Base-by-base conservation (phyloP, 2,888 invertebrate genomes). In the Pomacea canaliculata region DNA sequence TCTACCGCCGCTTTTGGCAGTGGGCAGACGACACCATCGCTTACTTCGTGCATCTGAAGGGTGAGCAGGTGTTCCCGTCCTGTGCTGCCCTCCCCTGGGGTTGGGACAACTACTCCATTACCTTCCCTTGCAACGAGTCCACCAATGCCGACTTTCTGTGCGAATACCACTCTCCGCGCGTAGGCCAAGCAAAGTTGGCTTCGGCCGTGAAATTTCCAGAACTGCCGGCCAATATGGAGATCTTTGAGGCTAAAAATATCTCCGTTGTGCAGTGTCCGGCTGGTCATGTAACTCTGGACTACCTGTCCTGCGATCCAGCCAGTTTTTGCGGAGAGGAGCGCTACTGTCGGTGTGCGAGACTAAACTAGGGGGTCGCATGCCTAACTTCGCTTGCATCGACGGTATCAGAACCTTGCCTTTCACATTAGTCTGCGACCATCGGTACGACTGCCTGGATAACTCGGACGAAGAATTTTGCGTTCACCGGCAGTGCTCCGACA, bases 1-100 rank as follows among this genome's bases (percentile, higher is more conserved):
- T 77, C 66, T 79, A 79, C 62, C 70, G 75, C 10, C 74, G 74
- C 48, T 75, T 77, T 70, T 79, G 79, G 79, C 77, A 79, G 73
- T 79, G 79, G 79, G 67, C 77, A 8, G 79, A 79, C 66, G 70
- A 75, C 37, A 79, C 70, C 13, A 66, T 77, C 16, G 79, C 79
- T 37, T 77, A 75, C 51, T 79, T 71, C 66, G 75, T 79, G 8
- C 79, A 77, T 27, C 71, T 77, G 12, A 71, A 76, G 46, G 56
- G 79, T 13, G 74, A 77, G 46, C 77, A 79, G 16, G 77, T 74
- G 18, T 77, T 75, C 69, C 74, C 79, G 7, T 77, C 77, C 0
- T 79, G 79, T 63, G 71, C 79, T 1, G 27, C 77, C 3, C 70
- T 72, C 8, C 75, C 77, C 12, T 71, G 76, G 46, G 70, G 74